Conservation (phyloP, 2,888 invertebrate species). For the Taphrorychus bicolor region DNA sequence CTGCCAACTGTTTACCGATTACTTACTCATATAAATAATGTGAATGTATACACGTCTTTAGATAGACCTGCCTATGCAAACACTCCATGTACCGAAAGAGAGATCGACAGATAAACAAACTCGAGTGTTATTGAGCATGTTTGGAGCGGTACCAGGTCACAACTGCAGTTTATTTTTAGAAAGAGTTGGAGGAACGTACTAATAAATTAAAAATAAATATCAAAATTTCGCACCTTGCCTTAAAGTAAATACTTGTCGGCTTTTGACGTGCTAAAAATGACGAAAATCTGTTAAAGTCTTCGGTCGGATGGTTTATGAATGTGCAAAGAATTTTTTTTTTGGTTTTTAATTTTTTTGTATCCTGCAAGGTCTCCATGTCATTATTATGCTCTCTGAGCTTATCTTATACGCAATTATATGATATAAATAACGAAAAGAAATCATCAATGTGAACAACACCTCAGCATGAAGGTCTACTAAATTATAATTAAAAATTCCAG, state of each 20-base stretch:
- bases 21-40: background rate
- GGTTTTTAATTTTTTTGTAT: too few species aligned
- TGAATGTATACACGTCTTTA: background rate
- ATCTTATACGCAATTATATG: too few species aligned
- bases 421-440: too few species aligned
- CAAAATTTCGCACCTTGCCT: conserved; percentile 33
- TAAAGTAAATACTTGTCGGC: conserved; percentile 21
- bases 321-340: too few species aligned
- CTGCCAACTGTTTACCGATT: background rate
- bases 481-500: conserved; percentile 9
- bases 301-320: background rate
- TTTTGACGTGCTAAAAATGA: conserved; percentile 3
- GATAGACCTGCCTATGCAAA: background rate
- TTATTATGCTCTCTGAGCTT: too few species aligned
- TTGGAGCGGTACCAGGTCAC: conserved; percentile 3
- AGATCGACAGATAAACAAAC: conserved; percentile 21
- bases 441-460: too few species aligned
- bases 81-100: background rate
- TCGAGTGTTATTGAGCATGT: conserved; percentile 5
- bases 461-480: too few species aligned
- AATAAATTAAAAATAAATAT: conserved; percentile 38
- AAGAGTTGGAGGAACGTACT: conserved; percentile 19
- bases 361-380: background rate
- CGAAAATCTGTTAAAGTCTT: conserved; percentile 4
- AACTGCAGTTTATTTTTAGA: conserved; percentile 32